Conservation (phyloP, 2,888 invertebrate genomes). For the Melinaea marsaeus region DNA sequence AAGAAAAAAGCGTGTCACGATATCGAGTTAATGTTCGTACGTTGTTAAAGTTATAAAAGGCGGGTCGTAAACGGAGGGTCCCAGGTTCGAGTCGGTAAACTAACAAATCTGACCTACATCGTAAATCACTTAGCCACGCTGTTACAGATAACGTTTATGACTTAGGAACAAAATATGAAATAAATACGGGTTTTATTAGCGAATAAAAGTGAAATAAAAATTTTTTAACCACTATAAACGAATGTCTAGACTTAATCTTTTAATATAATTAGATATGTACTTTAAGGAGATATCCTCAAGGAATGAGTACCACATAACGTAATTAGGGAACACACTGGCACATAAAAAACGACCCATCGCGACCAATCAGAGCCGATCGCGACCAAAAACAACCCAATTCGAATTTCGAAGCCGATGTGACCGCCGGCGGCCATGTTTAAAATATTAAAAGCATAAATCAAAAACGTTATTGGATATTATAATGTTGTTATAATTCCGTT, state of each 20-base stretch:
- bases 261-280: neutral
- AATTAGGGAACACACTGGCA: slow-evolving; percentile 64
- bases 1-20: slow-evolving; percentile 30
- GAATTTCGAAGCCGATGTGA: slow-evolving; percentile 39
- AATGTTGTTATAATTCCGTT: slow-evolving; percentile 60
- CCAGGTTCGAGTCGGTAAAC: slow-evolving; percentile 71
- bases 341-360: slow-evolving; percentile 50
- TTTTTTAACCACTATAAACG: neutral
- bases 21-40: slow-evolving; percentile 36
- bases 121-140: slow-evolving; percentile 76
- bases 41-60: slow-evolving; percentile 64
- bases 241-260: neutral
- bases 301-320: slow-evolving; percentile 46
- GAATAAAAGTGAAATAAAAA: slow-evolving; percentile 7
- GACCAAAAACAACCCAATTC: slow-evolving; percentile 49
- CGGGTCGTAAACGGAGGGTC: slow-evolving; percentile 64
- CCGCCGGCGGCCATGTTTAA: slow-evolving; percentile 70
- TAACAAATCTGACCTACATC: slow-evolving; percentile 75
- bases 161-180: slow-evolving; percentile 59
- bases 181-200: slow-evolving; percentile 25
- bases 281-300: slow-evolving; percentile 36
- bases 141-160: slow-evolving; percentile 72
- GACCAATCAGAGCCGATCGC: slow-evolving; percentile 63
- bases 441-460: slow-evolving; percentile 73
- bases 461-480: slow-evolving; percentile 66